Conservation (phyloP, 2,113 vertebrate genomes). For the Brienomyrus brachyistius region DNA sequence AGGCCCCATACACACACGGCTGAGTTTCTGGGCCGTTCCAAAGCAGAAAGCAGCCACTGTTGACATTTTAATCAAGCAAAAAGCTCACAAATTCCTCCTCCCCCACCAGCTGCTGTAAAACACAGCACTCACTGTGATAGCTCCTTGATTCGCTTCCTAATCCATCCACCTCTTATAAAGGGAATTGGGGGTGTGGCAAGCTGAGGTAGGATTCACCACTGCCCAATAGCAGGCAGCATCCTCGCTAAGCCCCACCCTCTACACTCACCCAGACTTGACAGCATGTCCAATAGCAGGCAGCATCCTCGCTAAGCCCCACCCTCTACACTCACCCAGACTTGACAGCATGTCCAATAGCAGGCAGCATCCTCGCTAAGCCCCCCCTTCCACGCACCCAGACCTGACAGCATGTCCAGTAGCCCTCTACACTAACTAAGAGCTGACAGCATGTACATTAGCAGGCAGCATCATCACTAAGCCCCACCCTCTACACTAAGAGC, state of each 20-base stretch:
- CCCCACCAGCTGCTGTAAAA: neutral
- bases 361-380: too few relatives aligned
- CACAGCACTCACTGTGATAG: neutral
- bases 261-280: too few relatives aligned
- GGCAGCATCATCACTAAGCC: neutral
- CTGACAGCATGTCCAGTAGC: too few relatives aligned
- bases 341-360: too few relatives aligned
- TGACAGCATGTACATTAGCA: too few relatives aligned
- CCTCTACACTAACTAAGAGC: neutral
- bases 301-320: too few relatives aligned
- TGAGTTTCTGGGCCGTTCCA: neutral
- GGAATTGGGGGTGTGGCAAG: neutral
- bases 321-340: too few relatives aligned
- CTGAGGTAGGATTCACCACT: neutral
- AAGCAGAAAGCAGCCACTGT: neutral
- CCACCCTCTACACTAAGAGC: neutral
- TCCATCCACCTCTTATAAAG: neutral
- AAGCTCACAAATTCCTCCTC: neutral
- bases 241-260: too few relatives aligned
- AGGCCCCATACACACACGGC: neutral
- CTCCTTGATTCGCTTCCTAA: neutral
- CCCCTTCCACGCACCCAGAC: too few relatives aligned
- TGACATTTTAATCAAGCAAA: neutral
- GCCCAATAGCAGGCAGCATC: neutral
- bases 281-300: too few relatives aligned